These are phyloP conservation scores for Aelia acuminata DNA, from an alignment of 2,888 invertebrate genomes.

Conservation along the genomic window DNA sequence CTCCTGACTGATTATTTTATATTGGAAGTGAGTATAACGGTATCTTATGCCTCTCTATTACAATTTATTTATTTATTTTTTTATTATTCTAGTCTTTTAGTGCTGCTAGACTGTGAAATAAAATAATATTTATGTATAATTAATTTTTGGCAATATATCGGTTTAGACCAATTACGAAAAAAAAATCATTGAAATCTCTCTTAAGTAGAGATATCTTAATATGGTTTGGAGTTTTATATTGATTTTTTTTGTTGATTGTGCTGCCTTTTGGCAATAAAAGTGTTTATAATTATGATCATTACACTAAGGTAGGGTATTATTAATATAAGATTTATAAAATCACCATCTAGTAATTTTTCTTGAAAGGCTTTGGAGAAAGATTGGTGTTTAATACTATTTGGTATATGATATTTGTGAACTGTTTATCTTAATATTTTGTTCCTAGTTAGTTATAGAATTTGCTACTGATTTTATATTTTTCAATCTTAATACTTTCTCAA, in stretches of 20 bases:
- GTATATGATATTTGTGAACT: no score
- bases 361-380: not conserved
- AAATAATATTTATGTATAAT: conserved; percentile 4
- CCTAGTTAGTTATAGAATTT: no score
- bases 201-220: not conserved
- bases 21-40: not conserved
- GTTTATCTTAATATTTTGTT: no score
- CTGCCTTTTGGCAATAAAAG: not conserved
- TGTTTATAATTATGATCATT: not conserved
- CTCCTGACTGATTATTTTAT: conserved; percentile 6
- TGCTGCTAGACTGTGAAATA: not conserved
- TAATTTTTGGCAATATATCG: not conserved
- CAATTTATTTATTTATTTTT: no score
- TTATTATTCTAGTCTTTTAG: conserved; percentile 14
- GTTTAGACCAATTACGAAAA: not conserved
- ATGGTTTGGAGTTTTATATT: not conserved
- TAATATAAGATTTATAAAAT: not conserved
- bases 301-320: not conserved
- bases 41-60: not conserved
- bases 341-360: not conserved
- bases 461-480: no score
- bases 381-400: no score
- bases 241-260: not conserved
- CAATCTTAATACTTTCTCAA: no score
- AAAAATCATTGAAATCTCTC: not conserved